These are phyloP conservation scores for Temnothorax ravouxi DNA, from an alignment of 2,888 invertebrate species.

Conservation along the genomic window DNA sequence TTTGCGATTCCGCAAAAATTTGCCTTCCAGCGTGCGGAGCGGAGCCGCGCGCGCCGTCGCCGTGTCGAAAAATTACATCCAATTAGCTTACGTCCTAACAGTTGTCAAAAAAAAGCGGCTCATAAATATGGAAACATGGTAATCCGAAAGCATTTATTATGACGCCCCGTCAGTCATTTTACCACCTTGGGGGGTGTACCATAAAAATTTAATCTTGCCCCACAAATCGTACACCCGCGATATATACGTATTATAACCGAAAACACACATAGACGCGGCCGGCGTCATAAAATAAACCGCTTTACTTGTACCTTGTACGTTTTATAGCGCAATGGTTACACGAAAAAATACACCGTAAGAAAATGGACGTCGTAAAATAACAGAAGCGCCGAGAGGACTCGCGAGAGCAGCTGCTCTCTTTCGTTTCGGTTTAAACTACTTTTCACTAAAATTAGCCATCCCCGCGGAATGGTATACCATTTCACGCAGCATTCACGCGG, in stretches of 20 bases:
- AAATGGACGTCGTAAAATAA: conserved; percentile 15
- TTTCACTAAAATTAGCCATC: conserved; percentile 51
- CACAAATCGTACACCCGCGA: conserved; percentile 6
- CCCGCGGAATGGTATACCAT: conserved; percentile 34
- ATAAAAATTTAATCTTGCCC: conserved; percentile 23
- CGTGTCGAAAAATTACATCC: conserved; percentile 10
- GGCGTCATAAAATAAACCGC: conserved; percentile 8
- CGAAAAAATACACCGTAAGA: not conserved
- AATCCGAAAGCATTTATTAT: conserved; percentile 28
- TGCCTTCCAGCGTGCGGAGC: not conserved
- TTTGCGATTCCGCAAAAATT: conserved; percentile 5
- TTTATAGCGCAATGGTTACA: not conserved
- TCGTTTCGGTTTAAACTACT: conserved; percentile 30
- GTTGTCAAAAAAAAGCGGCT: conserved; percentile 23
- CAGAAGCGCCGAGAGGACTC: not conserved
- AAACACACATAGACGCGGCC: not conserved
- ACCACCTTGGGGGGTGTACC: not conserved
- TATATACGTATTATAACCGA: not conserved
- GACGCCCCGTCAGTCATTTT: conserved; percentile 11
- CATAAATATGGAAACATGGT: conserved; percentile 38
- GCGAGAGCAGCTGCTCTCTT: conserved; percentile 30
- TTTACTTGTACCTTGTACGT: not conserved
- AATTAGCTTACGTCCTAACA: conserved; percentile 20
- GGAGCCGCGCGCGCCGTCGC: not conserved
- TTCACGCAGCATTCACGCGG: conserved; percentile 50